A percentile compares a stretch with the other conserved stretches of the same genome.
These are phyloP conservation scores for Rattus norvegicus DNA, from an alignment of 2,113 vertebrate genomes.

Conservation along the genomic window DNA sequence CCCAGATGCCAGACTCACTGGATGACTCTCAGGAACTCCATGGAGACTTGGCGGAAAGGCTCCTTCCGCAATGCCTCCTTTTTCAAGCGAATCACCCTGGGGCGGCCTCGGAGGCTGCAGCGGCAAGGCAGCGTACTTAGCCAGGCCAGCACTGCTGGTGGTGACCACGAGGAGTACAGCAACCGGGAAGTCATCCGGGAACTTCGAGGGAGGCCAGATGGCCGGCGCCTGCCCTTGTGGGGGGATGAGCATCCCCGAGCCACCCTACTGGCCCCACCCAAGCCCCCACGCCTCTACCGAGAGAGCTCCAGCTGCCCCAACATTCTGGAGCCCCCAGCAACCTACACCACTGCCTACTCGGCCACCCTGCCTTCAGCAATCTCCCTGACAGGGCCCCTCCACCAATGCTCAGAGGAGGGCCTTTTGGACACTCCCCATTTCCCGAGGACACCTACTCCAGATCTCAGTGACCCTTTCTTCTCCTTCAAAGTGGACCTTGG, in stretches of 20 bases:
- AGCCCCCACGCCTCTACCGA: constrained; percentile 94
- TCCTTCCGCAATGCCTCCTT: constrained; percentile 87
- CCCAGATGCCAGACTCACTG: constrained; percentile 18
- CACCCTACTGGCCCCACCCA: constrained; percentile 90
- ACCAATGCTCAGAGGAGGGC: constrained; percentile 63
- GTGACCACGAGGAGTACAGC: constrained; percentile 80
- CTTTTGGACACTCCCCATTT: constrained; percentile 43
- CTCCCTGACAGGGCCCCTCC: constrained; percentile 77
- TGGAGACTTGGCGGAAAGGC: constrained; percentile 88
- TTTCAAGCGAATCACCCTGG: constrained; percentile 84
- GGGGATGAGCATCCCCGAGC: constrained; percentile 79
- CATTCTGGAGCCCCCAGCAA: constrained; percentile 77
- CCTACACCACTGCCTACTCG: constrained; percentile 72
- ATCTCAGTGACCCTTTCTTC: constrained; percentile 85
- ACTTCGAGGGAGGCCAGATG: constrained; percentile 69
- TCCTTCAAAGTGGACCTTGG: constrained; percentile 93
- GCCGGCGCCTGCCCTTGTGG: constrained; percentile 78
- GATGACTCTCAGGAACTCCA: constrained; percentile 61
- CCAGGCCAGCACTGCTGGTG: constrained; percentile 72
- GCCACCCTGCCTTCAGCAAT: constrained; percentile 74
- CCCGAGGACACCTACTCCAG: constrained; percentile 62
- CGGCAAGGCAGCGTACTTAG: constrained; percentile 75
- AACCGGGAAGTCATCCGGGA: constrained; percentile 79
- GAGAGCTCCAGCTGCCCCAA: constrained; percentile 89
- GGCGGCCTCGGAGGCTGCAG: constrained; percentile 62